Evolutionary conservation across 2,797 vertebrate species (phyloP).

Genomic region (Myotis vivesi): DNA sequence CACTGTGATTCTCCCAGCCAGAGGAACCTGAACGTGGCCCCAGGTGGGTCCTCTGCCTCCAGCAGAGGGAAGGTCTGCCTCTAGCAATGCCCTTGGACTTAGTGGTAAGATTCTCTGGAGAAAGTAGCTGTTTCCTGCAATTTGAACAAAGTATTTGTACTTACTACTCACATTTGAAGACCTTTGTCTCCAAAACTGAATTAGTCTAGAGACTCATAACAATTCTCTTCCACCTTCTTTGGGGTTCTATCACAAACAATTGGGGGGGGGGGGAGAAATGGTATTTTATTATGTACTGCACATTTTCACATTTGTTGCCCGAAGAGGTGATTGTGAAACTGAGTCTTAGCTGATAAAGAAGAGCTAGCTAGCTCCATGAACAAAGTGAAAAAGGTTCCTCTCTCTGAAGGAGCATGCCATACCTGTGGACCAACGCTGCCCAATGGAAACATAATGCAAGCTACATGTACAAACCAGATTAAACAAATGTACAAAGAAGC

Average conservation of each 20-base stretch:
- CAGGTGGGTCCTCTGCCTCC: neutral
- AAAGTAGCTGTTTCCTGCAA: neutral
- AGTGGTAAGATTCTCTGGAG: neutral
- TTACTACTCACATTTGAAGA: neutral
- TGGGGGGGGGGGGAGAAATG: neutral
- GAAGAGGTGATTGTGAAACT: neutral
- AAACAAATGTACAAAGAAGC: neutral
- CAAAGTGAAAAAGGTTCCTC: neutral
- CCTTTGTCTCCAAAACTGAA: slow-evolving; percentile 17
- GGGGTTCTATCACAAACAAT: neutral
- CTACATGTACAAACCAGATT: neutral
- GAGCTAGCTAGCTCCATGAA: neutral
- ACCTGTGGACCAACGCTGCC: neutral
- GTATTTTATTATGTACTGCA: neutral
- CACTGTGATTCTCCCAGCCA: neutral
- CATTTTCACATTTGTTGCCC: neutral
- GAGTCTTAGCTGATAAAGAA: neutral
- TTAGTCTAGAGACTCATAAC: slow-evolving; percentile 8
- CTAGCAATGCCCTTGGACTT: neutral
- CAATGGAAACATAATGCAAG: neutral
- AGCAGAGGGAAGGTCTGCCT: neutral
- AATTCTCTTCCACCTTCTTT: neutral
- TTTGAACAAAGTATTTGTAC: neutral
- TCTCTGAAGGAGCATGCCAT: neutral
- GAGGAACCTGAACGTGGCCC: neutral